Percentiles rank a stretch among this genome's conserved stretches.
These are phyloP conservation scores for Hoplodrina ambigua DNA, from an alignment of 2,888 invertebrate species.

Conservation along the genomic window DNA sequence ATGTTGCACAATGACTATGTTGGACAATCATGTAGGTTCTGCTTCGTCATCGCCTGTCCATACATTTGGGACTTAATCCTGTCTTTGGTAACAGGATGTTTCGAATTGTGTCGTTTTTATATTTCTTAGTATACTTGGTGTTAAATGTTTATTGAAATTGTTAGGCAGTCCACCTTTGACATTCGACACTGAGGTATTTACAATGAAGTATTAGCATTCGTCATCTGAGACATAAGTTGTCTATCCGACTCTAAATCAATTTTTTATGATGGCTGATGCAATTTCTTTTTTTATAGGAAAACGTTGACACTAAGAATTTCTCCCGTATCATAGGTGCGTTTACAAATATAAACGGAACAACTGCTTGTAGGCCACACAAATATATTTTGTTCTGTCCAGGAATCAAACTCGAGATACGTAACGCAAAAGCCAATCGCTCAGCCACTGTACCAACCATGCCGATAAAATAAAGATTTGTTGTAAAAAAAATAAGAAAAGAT, in stretches of 20 bases:
- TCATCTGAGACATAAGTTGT: not conserved
- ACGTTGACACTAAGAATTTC: no score
- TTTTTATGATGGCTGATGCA: not conserved
- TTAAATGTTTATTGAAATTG: not conserved
- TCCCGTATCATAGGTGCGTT: no score
- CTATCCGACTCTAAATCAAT: not conserved
- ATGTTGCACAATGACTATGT: conserved; percentile 86
- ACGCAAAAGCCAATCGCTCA: no score
- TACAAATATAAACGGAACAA: no score
- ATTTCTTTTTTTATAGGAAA: no score
- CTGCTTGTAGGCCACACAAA: no score
- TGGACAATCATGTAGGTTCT: conserved; percentile 73
- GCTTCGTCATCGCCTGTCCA: conserved; percentile 85
- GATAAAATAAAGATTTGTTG: no score
- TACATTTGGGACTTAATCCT: conserved; percentile 85
- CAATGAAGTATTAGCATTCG: no score
- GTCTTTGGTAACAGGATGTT: conserved; percentile 79
- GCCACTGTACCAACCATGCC: no score
- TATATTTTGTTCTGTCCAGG: no score
- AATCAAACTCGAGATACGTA: no score
- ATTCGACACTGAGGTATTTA: not conserved
- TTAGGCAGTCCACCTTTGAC: not conserved
- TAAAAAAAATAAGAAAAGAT: not conserved
- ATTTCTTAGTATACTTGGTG: conserved; percentile 9
- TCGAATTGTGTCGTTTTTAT: conserved; percentile 53